phyloP scores from a whole-genome alignment of 2,113 vertebrate genomes.

The Cygnus atratus region DNA sequence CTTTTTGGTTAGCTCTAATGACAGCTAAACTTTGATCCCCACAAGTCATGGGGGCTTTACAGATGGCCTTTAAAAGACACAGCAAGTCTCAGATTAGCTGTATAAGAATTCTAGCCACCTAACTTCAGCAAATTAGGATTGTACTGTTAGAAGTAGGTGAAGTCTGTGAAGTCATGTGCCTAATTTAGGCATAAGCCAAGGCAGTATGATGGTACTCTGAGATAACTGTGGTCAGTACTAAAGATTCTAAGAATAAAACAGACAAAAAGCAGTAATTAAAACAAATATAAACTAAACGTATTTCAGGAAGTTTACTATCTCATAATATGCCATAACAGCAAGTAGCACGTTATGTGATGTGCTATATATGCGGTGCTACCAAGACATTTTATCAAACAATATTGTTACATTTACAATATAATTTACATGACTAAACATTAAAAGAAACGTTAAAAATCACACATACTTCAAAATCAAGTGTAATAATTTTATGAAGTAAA shows the following conservation, averaged over 20 bases:
- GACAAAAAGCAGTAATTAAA: background rate
- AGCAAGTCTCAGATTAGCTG: background rate
- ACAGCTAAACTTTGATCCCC: background rate
- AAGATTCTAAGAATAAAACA: background rate
- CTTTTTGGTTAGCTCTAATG: background rate
- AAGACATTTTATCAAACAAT: background rate
- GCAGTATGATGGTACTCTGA: background rate
- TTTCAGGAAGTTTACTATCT: background rate
- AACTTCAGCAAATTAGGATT: background rate
- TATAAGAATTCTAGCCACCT: background rate
- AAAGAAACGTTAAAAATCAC: background rate
- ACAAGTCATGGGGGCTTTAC: fast-evolving
- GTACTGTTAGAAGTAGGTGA: background rate
- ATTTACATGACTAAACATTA: background rate
- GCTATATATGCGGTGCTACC: background rate
- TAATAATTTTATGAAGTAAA: background rate
- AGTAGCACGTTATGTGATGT: background rate
- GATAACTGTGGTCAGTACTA: background rate
- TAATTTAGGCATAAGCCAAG: background rate
- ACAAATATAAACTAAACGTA: background rate
- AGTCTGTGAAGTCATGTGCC: background rate
- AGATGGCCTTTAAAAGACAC: background rate
- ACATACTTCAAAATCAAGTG: background rate
- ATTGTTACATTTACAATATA: background rate
- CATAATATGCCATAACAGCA: background rate